Base-by-base conservation (phyloP, 2,888 invertebrate genomes). In the Erebia aethiops region DNA sequence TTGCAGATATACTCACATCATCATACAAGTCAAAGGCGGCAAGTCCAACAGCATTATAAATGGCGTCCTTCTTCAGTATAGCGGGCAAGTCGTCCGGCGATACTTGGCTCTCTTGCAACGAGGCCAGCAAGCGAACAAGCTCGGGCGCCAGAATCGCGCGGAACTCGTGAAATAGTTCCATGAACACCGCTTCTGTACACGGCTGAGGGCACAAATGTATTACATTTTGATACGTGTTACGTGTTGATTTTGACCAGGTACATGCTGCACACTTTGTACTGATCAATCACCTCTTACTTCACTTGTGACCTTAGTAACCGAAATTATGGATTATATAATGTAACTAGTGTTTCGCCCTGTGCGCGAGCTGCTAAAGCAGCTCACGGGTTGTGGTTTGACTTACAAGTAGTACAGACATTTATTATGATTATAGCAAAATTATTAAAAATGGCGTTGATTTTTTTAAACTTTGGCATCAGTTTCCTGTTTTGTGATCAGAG, bases 21-120 rank as follows among this genome's bases (percentile, higher is more conserved):
- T 98, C 98, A 84, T 97, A 98, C 69, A 99, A 93, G 81, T 98
- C 97, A 86, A 97, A 98, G 0, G 98, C 97, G 2, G 97, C 96
- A 74, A 98, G 91, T 9, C 98, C 98, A 11, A 98, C 97, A 0
- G 98, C 98, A 88, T 97, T 98, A 83, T 99, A 99, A 60, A 99
- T 96, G 70, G 98, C 98, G 90, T 99, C 99, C 88, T 98, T 98
- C 70, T 96, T 94, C 74, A 99, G 90, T 82, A 99, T 97, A 14
- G 96, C 95, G 69, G 95, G 94, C 77, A 98, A 91, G 84, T 98
- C 96, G 67, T 96, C 95, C 5, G 95, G 95, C 73, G 95, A 94
- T 71, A 96, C 95, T 78, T 95, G 95, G 75, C 95, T 94, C 14
- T 97, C 95, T 83, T 97, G 95, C 77, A 95, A 94, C 63, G 96